These are phyloP conservation scores for Napeogenes sylphis DNA, from an alignment of 2,888 invertebrate species.

Conservation along the genomic window DNA sequence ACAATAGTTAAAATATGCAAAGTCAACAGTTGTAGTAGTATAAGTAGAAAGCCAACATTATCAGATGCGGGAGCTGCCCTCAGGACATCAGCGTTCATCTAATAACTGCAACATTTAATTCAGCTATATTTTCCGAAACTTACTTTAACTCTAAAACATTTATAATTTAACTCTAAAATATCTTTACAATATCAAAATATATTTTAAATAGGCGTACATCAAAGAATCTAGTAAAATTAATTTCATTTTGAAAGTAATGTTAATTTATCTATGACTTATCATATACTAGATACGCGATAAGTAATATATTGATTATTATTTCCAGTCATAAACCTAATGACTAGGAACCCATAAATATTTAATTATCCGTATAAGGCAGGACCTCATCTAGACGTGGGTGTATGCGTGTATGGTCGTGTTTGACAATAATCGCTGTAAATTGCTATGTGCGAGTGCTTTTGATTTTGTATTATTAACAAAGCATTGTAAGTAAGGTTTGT, in stretches of 20 bases:
- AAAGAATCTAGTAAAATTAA: too few relatives aligned
- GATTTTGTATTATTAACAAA: background rate
- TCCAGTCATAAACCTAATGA: conserved; percentile 8
- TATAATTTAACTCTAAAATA: too few relatives aligned
- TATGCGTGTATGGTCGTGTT: conserved; percentile 12
- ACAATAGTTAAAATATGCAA: conserved; percentile 6
- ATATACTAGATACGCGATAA: too few relatives aligned
- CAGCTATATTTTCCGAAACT: conserved; percentile 5
- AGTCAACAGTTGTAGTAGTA: conserved; percentile 39
- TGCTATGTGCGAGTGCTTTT: background rate
- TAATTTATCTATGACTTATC: too few relatives aligned
- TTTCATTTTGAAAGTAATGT: too few relatives aligned
- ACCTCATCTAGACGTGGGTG: conserved; percentile 18
- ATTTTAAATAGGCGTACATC: too few relatives aligned
- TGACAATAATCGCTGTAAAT: conserved; percentile 5
- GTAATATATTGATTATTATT: background rate
- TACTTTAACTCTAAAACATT: background rate
- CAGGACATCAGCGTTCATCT: conserved; percentile 67
- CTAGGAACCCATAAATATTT: conserved; percentile 11
- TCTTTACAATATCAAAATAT: too few relatives aligned
- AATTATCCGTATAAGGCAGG: conserved; percentile 17
- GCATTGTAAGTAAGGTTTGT: too few relatives aligned
- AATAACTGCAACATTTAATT: conserved; percentile 36
- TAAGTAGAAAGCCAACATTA: conserved; percentile 61
- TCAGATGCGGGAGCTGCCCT: conserved; percentile 53